Base-by-base conservation (phyloP, 2,113 vertebrate genomes). In the Platanista minor region DNA sequence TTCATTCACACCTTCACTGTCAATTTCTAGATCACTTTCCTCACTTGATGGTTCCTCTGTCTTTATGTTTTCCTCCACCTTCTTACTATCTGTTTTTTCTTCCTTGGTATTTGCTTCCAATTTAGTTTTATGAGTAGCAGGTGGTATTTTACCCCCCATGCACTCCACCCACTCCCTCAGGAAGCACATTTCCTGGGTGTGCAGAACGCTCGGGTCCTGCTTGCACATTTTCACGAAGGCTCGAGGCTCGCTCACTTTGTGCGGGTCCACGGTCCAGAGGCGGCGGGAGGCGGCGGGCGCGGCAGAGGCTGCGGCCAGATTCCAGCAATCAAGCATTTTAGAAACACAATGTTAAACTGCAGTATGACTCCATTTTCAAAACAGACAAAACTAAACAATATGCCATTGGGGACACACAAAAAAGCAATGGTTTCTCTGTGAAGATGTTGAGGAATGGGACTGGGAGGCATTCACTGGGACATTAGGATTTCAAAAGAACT, bases 201-300 rank as follows among this genome's bases (percentile, higher is more conserved):
- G 99, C 98, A 99, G 98, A 84, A 99, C 67, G 8, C 80, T 98
- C 1, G 99, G 99, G 23, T 99, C 99, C 81, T 99, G 98, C 97
- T 98, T 98, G 97, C 99, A 99, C 95, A 99, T 21, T 88, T 99
- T 98, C 97, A 99, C 99, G 96, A 99, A 99, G 81, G 98, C 98
- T 98, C 99, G 99, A 72, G 99, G 98, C 97, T 99, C 99, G 3
- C 97, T 62, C 96, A 99, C 97, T 98, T 99, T 99, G 39, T 98
- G 98, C 46, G 99, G 97, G 91, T 99, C 99, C 99, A 99, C 99
- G 43, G 71, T 88, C 3, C 9, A 15, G 0, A 20, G 6, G 3
- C 27, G 27, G n/a, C 43, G 21, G 13, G 33, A 6, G 3, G 33
- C 8, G 9, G 13, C 49, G 5, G 0, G 12, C 18, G 57, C 21